phyloP scores from a whole-genome alignment of 2,888 invertebrate species.

The Pteria penguin region DNA sequence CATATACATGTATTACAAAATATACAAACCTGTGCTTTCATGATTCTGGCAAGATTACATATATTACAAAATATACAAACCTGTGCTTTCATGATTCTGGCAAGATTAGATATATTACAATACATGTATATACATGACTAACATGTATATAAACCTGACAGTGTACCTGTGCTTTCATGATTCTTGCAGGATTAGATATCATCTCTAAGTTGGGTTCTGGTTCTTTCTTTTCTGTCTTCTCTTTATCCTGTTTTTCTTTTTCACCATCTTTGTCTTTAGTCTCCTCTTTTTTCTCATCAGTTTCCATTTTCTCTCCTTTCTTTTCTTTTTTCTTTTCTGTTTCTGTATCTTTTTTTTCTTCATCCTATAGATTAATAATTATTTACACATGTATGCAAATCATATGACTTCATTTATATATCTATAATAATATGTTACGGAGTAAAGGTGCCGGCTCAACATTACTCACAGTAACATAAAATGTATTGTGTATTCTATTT shows the following conservation, averaged over 20 bases:
- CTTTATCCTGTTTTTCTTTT: slow-evolving; percentile 79
- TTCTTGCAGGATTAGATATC: slow-evolving; percentile 95
- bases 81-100: slow-evolving; percentile 97
- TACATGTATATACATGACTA: slow-evolving; percentile 88
- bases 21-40: too few relatives aligned
- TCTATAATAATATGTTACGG: too few relatives aligned
- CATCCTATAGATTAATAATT: slow-evolving; percentile 60
- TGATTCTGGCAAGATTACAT: too few relatives aligned
- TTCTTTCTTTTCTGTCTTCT: slow-evolving; percentile 81
- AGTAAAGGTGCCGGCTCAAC: too few relatives aligned
- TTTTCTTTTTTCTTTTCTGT: slow-evolving; percentile 81
- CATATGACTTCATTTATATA: too few relatives aligned
- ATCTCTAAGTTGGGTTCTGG: slow-evolving; percentile 94
- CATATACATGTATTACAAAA: too few relatives aligned
- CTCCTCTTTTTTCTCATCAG: slow-evolving; percentile 80
- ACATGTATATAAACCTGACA: not conserved
- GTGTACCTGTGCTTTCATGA: slow-evolving; percentile 91
- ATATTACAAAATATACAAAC: too few relatives aligned
- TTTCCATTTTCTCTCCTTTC: slow-evolving; percentile 84
- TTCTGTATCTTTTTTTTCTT: slow-evolving; percentile 58
- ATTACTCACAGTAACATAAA: too few relatives aligned
- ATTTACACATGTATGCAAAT: too few relatives aligned
- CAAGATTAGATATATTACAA: too few relatives aligned
- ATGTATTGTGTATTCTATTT: too few relatives aligned
- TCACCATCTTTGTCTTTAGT: slow-evolving; percentile 80